phyloP scores from a whole-genome alignment of 2,797 vertebrate genomes.

The Pygocentrus nattereri region DNA sequence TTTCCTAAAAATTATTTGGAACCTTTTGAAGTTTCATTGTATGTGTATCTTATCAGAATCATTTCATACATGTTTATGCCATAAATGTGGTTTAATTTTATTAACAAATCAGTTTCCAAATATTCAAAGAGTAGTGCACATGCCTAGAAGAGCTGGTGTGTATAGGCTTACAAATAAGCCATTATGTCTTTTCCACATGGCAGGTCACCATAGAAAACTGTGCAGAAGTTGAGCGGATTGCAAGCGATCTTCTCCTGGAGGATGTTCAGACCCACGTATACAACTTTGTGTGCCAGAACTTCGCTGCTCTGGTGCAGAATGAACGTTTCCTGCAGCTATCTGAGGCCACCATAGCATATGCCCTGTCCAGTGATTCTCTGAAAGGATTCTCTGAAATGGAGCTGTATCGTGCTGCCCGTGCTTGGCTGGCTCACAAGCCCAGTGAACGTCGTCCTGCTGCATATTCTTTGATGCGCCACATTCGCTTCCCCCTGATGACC shows the following conservation, averaged over 20 bases:
- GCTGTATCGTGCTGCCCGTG: constrained; percentile 77
- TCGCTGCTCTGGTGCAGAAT: constrained; percentile 71
- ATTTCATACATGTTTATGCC: too few species aligned
- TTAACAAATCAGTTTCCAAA: background rate
- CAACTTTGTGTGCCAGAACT: constrained; percentile 79
- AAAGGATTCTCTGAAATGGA: constrained; percentile 80
- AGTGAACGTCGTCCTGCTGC: constrained; percentile 62
- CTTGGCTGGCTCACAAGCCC: constrained; percentile 75
- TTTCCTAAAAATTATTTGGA: background rate
- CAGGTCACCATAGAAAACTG: constrained; percentile 85
- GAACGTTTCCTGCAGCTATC: constrained; percentile 76
- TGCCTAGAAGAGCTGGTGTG: background rate
- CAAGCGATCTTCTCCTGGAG: constrained; percentile 76
- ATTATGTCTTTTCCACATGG: background rate
- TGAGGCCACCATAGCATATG: constrained; percentile 69
- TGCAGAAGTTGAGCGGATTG: constrained; percentile 81
- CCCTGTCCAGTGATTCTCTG: constrained; percentile 79
- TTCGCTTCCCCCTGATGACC: constrained; percentile 84
- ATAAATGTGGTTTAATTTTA: background rate
- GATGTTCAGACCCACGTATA: constrained; percentile 71
- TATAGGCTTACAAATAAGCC: background rate
- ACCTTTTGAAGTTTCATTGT: background rate
- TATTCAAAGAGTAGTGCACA: background rate
- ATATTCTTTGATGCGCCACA: constrained; percentile 77
- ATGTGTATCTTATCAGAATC: background rate